Evolutionary conservation across 2,888 invertebrate genomes (phyloP).

Genomic region (Gandaritis pyraliata): DNA sequence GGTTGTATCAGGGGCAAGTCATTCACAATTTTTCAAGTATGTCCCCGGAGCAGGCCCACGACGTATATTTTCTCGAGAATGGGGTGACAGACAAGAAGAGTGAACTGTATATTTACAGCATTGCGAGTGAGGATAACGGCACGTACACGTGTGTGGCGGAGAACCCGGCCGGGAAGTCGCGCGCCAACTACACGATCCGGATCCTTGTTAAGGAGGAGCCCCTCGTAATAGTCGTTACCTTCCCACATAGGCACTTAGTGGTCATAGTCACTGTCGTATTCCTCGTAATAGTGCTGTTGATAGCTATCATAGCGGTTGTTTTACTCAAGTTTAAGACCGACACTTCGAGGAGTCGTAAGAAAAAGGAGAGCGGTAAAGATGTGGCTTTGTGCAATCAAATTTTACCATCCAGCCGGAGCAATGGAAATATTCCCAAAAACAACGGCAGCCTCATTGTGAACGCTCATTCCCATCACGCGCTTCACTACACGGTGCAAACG

Average conservation of each 20-base stretch:
- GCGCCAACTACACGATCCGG: slow-evolving; percentile 92
- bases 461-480: slow-evolving; percentile 84
- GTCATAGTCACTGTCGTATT: slow-evolving; percentile 88
- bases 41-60: slow-evolving; percentile 87
- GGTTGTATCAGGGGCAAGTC: slow-evolving; percentile 93
- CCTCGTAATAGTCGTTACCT: slow-evolving; percentile 86
- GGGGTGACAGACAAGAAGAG: slow-evolving; percentile 90
- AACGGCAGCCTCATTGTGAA: slow-evolving; percentile 82
- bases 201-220: slow-evolving; percentile 90
- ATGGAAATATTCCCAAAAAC: slow-evolving; percentile 82
- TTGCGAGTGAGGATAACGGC: slow-evolving; percentile 92
- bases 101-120: slow-evolving; percentile 91
- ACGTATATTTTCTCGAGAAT: slow-evolving; percentile 89
- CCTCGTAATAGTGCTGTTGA: slow-evolving; percentile 86
- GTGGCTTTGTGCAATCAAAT: slow-evolving; percentile 85
- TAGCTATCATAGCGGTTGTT: slow-evolving; percentile 87
- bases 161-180: slow-evolving; percentile 91
- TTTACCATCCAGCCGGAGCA: slow-evolving; percentile 69
- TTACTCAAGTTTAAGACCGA: slow-evolving; percentile 83
- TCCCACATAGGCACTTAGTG: slow-evolving; percentile 89
- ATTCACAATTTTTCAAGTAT: slow-evolving; percentile 90
- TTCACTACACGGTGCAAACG: slow-evolving; percentile 79
- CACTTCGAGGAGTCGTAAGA: slow-evolving; percentile 73
- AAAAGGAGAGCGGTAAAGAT: slow-evolving; percentile 86
- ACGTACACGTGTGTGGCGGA: slow-evolving; percentile 94